These are phyloP conservation scores for Sesia apiformis DNA, from an alignment of 2,888 invertebrate species.

Conservation along the genomic window DNA sequence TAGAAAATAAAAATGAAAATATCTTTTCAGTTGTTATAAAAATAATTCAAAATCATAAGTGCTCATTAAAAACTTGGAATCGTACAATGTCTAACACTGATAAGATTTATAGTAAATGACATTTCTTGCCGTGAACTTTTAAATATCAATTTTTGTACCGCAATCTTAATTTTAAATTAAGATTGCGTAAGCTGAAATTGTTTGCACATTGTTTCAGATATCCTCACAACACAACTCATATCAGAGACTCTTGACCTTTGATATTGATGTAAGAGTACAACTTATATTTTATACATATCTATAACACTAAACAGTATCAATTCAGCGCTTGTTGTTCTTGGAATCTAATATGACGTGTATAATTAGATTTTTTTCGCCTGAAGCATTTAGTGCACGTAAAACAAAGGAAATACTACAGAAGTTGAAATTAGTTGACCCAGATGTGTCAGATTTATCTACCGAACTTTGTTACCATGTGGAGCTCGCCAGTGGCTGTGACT, in stretches of 20 bases:
- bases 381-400: constrained; percentile 76
- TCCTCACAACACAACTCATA: constrained; percentile 12
- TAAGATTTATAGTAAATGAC: too few relatives aligned
- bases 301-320: neutral
- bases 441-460: constrained; percentile 74
- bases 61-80: too few relatives aligned
- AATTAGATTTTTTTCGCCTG: constrained; percentile 75
- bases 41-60: too few relatives aligned
- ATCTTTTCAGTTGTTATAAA: too few relatives aligned
- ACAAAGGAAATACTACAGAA: constrained; percentile 72
- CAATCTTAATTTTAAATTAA: neutral
- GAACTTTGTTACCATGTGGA: constrained; percentile 91
- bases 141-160: too few relatives aligned
- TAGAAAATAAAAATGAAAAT: too few relatives aligned
- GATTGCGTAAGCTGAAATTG: constrained; percentile 61
- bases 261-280: constrained; percentile 55
- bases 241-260: constrained; percentile 52
- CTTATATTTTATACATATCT: neutral
- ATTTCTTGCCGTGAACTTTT: too few relatives aligned
- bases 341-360: constrained; percentile 58
- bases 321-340: constrained; percentile 1
- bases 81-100: too few relatives aligned
- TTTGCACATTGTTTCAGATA: constrained; percentile 50
- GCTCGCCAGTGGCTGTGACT: constrained; percentile 55
- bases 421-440: constrained; percentile 57